A percentile compares a stretch with the other conserved stretches of the same genome.
Evolutionary conservation across 2,888 invertebrate species (phyloP).

Genomic region (Congeria kusceri): DNA sequence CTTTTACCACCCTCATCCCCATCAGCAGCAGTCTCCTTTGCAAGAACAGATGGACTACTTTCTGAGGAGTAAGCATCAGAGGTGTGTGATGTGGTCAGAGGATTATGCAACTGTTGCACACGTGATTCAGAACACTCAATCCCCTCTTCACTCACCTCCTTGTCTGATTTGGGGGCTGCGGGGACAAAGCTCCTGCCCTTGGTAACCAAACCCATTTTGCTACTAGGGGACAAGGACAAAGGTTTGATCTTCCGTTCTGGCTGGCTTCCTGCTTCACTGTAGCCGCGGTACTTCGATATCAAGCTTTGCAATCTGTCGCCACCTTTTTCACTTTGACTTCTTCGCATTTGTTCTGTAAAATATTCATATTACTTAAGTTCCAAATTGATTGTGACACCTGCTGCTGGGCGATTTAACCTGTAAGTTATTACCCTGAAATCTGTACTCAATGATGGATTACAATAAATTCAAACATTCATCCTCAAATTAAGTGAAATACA

Average conservation of each 20-base stretch:
- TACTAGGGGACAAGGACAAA: slow-evolving; percentile 63
- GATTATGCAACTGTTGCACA: slow-evolving; percentile 34
- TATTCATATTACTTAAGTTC: too few species aligned
- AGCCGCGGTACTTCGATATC: slow-evolving; percentile 79
- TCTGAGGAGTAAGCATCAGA: slow-evolving; percentile 40
- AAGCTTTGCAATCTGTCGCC: slow-evolving; percentile 76
- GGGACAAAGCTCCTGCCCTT: slow-evolving; percentile 73
- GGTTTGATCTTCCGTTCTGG: slow-evolving; percentile 72
- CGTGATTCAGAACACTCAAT: slow-evolving; percentile 15
- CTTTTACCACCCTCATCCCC: background rate
- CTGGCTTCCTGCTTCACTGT: slow-evolving; percentile 66
- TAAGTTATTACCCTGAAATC: too few species aligned
- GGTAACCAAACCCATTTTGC: slow-evolving; percentile 73
- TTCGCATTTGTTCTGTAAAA: slow-evolving; percentile 63
- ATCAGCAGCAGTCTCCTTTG: slow-evolving; percentile 12
- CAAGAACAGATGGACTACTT: slow-evolving; percentile 32
- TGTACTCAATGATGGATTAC: too few species aligned
- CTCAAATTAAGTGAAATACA: too few species aligned
- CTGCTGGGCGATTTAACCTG: too few species aligned
- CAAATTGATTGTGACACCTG: too few species aligned
- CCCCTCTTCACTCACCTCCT: slow-evolving; percentile 65
- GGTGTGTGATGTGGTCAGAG: slow-evolving; percentile 37
- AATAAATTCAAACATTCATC: too few species aligned
- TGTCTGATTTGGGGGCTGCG: slow-evolving; percentile 68
- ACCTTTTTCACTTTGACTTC: slow-evolving; percentile 70